Conservation (phyloP, 2,797 vertebrate genomes). For the Onychomys torridus region DNA sequence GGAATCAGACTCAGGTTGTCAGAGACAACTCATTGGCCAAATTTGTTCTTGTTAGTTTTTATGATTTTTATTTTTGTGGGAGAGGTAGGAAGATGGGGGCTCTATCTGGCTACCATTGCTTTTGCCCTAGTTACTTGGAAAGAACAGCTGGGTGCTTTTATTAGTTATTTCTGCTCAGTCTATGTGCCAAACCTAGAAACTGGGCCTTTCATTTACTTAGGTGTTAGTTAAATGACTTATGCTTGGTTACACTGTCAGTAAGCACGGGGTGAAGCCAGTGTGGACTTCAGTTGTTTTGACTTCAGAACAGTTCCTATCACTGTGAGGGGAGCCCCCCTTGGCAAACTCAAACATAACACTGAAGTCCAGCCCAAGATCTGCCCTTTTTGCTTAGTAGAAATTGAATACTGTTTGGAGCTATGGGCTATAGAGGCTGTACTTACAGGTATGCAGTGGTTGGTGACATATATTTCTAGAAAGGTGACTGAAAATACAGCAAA, state of each 20-base stretch:
- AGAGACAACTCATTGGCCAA: neutral
- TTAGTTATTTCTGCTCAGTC: neutral
- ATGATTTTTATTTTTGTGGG: neutral
- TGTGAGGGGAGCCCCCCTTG: accelerated
- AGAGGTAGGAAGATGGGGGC: neutral
- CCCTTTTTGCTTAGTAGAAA: neutral
- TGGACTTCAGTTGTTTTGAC: neutral
- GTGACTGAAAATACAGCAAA: neutral
- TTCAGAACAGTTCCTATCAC: neutral
- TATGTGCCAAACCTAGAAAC: neutral
- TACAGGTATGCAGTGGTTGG: slow-evolving; percentile 47
- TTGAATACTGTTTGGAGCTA: neutral
- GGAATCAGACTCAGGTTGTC: neutral
- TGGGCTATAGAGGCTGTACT: neutral
- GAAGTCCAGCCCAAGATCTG: neutral
- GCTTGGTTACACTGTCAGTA: neutral
- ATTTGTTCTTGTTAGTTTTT: neutral
- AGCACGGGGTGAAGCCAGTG: neutral
- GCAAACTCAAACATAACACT: neutral
- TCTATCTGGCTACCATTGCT: neutral
- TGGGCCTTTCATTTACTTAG: neutral
- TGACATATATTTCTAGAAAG: slow-evolving; percentile 52
- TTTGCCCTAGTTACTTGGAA: neutral
- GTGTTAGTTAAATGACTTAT: neutral
- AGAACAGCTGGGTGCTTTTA: neutral